A percentile compares a stretch with the other conserved stretches of the same genome.
These are phyloP conservation scores for Aplochiton taeniatus DNA, from an alignment of 2,797 vertebrate genomes.

Conservation along the genomic window DNA sequence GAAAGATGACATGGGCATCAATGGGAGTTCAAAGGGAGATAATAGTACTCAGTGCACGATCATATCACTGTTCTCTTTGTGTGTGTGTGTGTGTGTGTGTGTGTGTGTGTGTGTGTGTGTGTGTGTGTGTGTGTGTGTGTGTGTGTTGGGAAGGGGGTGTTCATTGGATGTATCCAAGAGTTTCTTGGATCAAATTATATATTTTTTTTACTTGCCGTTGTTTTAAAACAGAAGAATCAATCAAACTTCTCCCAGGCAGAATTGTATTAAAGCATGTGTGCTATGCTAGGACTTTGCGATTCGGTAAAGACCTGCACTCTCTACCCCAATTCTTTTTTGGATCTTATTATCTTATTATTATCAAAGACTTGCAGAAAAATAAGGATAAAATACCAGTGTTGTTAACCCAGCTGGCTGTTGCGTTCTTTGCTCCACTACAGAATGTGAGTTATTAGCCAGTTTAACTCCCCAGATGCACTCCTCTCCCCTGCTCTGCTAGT, in stretches of 20 bases:
- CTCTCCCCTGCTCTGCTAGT: background rate
- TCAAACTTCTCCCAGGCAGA: no score
- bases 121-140: background rate
- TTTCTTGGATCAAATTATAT: background rate
- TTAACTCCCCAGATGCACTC: background rate
- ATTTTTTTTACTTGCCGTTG: conserved; percentile 1
- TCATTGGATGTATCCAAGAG: background rate
- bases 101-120: background rate
- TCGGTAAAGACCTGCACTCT: no score
- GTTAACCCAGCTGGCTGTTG: no score
- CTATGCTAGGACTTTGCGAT: no score
- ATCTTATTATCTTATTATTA: background rate
- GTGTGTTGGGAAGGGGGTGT: background rate
- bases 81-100: background rate
- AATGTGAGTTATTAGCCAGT: no score
- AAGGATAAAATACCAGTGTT: background rate
- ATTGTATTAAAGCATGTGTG: no score
- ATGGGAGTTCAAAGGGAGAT: conserved; percentile 1
- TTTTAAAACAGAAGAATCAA: background rate
- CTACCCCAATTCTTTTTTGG: background rate
- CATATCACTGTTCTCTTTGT: conserved; percentile 14
- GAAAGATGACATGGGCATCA: conserved; percentile 7
- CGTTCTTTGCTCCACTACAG: no score
- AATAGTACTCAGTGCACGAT: conserved; percentile 22
- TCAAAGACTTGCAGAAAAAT: no score